These are phyloP conservation scores for Corvus moneduloides DNA, from an alignment of 2,113 vertebrate genomes.

Conservation along the genomic window DNA sequence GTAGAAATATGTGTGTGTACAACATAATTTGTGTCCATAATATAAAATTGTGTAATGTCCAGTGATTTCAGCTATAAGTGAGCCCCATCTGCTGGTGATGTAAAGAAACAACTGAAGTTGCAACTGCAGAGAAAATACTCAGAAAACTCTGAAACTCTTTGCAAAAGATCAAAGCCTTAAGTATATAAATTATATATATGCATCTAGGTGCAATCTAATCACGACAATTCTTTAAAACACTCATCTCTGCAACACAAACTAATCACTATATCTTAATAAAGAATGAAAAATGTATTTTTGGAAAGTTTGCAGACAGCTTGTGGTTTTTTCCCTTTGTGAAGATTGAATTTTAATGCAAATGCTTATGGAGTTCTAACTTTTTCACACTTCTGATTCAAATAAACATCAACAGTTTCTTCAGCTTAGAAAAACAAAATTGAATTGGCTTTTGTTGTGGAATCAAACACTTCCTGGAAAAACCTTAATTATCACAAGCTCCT, in stretches of 20 bases:
- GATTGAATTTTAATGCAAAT: background rate
- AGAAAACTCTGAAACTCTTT: background rate
- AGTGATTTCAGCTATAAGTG: constrained; percentile 61
- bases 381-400: background rate
- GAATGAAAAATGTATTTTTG: background rate
- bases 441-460: background rate
- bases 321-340: background rate
- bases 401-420: background rate
- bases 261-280: background rate
- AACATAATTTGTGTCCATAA: background rate
- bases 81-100: constrained; percentile 75
- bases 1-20: background rate
- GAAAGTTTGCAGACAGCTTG: background rate
- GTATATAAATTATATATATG: background rate
- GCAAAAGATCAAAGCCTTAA: background rate
- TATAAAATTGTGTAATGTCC: background rate
- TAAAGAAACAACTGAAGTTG: constrained; percentile 12
- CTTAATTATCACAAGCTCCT: background rate
- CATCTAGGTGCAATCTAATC: background rate
- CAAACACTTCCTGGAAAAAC: background rate
- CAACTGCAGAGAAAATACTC: background rate
- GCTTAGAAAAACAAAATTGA: background rate
- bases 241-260: background rate
- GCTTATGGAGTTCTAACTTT: background rate
- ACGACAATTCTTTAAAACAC: background rate